Conservation (phyloP, 2,888 invertebrate genomes). For the Noctua janthe region DNA sequence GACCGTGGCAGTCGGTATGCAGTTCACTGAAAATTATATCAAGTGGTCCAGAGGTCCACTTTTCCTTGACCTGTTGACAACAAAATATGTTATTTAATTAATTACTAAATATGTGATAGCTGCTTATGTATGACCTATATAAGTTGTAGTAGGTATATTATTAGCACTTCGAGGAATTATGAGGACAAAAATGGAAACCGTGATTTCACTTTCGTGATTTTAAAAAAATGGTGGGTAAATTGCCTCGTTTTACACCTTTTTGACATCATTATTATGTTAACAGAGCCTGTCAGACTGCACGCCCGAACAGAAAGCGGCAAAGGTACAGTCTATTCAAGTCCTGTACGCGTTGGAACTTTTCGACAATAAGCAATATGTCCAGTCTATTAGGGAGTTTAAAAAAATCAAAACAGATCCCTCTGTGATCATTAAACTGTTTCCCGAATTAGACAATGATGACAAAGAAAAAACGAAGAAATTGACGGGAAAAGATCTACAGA, state of each 20-base stretch:
- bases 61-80: neutral
- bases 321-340: constrained; percentile 96
- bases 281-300: constrained; percentile 96
- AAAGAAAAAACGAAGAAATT: constrained; percentile 86
- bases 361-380: constrained; percentile 95
- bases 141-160: neutral
- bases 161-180: neutral
- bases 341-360: constrained; percentile 97
- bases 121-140: neutral
- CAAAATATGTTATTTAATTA: neutral
- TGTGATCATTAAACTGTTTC: constrained; percentile 98
- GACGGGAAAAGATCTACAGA: constrained; percentile 96
- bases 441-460: constrained; percentile 92
- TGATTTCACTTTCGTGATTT: neutral
- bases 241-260: neutral
- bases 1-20: neutral
- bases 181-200: neutral
- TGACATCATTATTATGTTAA: constrained; percentile 44
- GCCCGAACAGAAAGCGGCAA: constrained; percentile 94
- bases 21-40: neutral
- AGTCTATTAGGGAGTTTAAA: constrained; percentile 97
- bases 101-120: neutral
- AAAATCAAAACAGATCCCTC: constrained; percentile 98
- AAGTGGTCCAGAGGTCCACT: neutral
- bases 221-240: neutral